Evolutionary conservation across 2,113 vertebrate genomes (phyloP), one percentile per base, ranked within the genome.

Genomic region (Felis chaus): DNA sequence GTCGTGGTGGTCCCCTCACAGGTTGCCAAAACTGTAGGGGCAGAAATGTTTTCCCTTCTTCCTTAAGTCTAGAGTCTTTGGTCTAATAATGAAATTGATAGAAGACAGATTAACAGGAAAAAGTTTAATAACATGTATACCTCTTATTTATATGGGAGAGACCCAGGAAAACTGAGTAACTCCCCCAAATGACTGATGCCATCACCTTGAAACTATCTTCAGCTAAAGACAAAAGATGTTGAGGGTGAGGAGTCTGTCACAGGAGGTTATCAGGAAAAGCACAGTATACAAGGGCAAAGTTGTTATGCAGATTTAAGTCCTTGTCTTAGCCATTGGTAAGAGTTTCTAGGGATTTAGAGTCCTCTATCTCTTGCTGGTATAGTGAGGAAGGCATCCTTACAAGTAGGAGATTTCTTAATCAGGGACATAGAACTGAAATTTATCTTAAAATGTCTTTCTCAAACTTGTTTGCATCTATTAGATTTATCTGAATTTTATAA

Each of bases 361-460:
- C 7, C 36, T 71, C 68, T n/a, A 19, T 71, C 68, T 71, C 68
- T 71, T 36, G 33, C 18, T 71, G 68, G n/a, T 36, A 71, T 36
- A 71, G 33, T 19, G 68, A 71, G 18, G n/a, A 71, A 36, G 68
- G 18, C 68, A 71, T 36, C n/a, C n/a, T 71, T 71, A 71, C 68
- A 71, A 36, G 21, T 68, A n/a, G 68, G 68, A 71, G n/a, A 36
- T 90, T 93, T 92, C 45, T 93, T 84, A 89, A 69, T 89, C 16
- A 94, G 7, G 85, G 76, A 89, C 11, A 55, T 50, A 88, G 50
- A 93, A 89, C 29, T 83, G 19, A 96, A 92, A 91, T n/a, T 55
- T 36, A 89, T 45, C 39, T 97, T 94, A 91, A 96, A 96, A 89
- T 18, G 33, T 88, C 55, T 29, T 92, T 94, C 39, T 79, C 27